Evolutionary conservation across 2,888 invertebrate genomes (phyloP).

Genomic region (Caenorhabditis wallacei): DNA sequence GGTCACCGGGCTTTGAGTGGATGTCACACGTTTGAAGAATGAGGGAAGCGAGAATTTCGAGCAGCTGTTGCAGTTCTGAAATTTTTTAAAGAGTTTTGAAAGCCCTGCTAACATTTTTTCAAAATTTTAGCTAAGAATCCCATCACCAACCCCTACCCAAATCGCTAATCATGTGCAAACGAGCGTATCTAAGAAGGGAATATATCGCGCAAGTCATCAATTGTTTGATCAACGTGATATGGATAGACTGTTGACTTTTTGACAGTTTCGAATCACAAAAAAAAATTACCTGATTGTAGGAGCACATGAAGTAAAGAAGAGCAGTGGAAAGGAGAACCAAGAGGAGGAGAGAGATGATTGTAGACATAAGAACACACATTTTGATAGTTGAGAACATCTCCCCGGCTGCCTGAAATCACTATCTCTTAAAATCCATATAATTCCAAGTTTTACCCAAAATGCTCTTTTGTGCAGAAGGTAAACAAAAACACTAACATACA

Average conservation of each 20-base stretch:
- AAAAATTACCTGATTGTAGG: conserved; percentile 57
- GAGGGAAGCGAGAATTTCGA: conserved; percentile 62
- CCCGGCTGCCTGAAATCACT: conserved; percentile 78
- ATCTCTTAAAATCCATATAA: background rate
- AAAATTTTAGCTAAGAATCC: too few species aligned
- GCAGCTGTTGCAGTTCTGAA: conserved; percentile 59
- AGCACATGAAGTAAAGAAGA: conserved; percentile 62
- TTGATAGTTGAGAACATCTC: conserved; percentile 78
- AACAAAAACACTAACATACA: conserved; percentile 19
- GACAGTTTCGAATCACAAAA: conserved; percentile 37
- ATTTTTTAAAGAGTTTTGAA: background rate
- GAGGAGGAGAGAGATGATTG: conserved; percentile 68
- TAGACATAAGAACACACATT: conserved; percentile 71
- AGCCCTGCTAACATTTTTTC: background rate
- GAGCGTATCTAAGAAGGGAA: conserved; percentile 25
- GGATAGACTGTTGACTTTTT: conserved; percentile 51
- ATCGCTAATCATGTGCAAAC: too few species aligned
- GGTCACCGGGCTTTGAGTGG: conserved; percentile 46
- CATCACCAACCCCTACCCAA: background rate
- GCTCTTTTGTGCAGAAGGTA: background rate
- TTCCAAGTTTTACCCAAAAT: background rate
- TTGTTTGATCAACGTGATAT: conserved; percentile 59
- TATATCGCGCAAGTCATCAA: conserved; percentile 4
- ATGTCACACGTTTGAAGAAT: conserved; percentile 62
- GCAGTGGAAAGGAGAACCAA: conserved; percentile 67